phyloP scores from a whole-genome alignment of 2,113 vertebrate species.

The Pardalotus punctatus region DNA sequence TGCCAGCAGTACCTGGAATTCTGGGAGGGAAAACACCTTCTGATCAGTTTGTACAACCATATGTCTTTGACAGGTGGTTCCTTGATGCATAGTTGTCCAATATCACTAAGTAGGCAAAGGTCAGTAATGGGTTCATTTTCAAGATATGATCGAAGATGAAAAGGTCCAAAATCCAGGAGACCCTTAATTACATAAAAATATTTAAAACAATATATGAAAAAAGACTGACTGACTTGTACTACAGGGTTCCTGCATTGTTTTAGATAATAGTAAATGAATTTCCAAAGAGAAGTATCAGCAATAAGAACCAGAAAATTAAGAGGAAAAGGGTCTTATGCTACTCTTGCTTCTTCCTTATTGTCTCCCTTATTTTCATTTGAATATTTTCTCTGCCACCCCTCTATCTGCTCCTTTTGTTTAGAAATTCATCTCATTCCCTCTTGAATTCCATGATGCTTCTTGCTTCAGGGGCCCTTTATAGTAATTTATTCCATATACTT shows the following conservation, averaged over 20 bases:
- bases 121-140: not conserved
- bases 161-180: not conserved
- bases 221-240: not conserved
- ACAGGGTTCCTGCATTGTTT: not conserved
- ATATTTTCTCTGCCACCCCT: slow-evolving; percentile 28
- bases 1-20: not conserved
- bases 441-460: slow-evolving; percentile 71
- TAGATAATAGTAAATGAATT: slow-evolving; percentile 29
- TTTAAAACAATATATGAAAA: not conserved
- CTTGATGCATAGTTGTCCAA: not conserved
- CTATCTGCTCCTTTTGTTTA: slow-evolving; percentile 68
- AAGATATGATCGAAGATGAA: not conserved
- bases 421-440: slow-evolving; percentile 71
- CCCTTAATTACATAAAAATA: not conserved
- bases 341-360: slow-evolving; percentile 15
- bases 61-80: not conserved
- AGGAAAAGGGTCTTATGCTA: not conserved
- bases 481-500: slow-evolving; percentile 76
- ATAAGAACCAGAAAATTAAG: not conserved
- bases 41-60: not conserved
- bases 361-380: slow-evolving; percentile 56
- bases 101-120: not conserved
- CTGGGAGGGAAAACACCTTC: not conserved
- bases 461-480: slow-evolving; percentile 72
- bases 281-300: not conserved